These are phyloP conservation scores for Medauroidea extradentata DNA, from an alignment of 1,140 invertebrate species.

Conservation along the genomic window DNA sequence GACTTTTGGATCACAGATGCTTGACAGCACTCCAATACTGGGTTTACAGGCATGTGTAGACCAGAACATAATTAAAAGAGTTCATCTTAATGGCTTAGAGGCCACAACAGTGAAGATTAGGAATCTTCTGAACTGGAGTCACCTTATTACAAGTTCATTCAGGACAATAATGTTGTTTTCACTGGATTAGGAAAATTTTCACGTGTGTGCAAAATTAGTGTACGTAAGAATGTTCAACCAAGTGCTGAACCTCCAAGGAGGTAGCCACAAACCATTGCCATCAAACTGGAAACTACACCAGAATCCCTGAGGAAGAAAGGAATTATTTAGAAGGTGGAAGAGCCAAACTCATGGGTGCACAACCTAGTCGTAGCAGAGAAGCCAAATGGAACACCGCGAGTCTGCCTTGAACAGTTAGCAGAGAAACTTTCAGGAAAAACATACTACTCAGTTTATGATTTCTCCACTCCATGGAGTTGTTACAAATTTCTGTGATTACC, in stretches of 20 bases:
- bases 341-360: conserved; percentile 10
- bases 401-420: conserved; percentile 20
- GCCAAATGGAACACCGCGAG: conserved; percentile 5
- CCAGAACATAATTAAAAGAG: conserved; percentile 5
- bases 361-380: conserved; percentile 9
- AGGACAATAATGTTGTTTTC: background rate
- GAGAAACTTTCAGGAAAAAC: conserved; percentile 35
- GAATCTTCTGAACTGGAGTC: background rate
- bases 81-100: background rate
- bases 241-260: conserved; percentile 30
- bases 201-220: conserved; percentile 15
- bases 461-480: conserved; percentile 2
- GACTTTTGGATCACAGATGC: conserved; percentile 13
- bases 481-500: conserved; percentile 10
- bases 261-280: conserved; percentile 33
- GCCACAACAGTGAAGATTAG: background rate
- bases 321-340: conserved; percentile 14
- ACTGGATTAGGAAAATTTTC: conserved; percentile 8
- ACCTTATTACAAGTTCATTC: background rate
- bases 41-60: conserved; percentile 13
- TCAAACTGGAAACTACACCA: conserved; percentile 34
- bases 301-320: conserved; percentile 23
- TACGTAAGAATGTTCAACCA: conserved; percentile 25
- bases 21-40: conserved; percentile 12
- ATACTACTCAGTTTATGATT: conserved; percentile 45